Percentiles rank a stretch among this genome's conserved stretches.
Evolutionary conservation across 2,888 invertebrate genomes (phyloP).

Genomic region (Morpho achilles): DNA sequence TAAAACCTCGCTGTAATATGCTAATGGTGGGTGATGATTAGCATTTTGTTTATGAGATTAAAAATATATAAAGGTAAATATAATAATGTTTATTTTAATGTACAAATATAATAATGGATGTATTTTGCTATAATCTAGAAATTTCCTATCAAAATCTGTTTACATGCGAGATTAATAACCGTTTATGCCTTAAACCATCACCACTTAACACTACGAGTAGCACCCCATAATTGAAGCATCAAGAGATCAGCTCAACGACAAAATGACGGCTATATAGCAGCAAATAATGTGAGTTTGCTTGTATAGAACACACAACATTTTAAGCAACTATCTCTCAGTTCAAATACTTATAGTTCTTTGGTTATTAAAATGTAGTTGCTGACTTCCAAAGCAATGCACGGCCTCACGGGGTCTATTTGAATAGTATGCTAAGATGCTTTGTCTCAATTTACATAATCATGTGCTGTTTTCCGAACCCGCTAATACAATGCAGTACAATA

Average conservation of each 20-base stretch:
- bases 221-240: neutral
- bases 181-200: no score
- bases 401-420: slow-evolving; percentile 4
- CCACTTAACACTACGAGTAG: no score
- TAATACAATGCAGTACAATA: neutral
- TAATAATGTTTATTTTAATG: no score
- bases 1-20: no score
- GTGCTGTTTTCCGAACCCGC: slow-evolving; percentile 16
- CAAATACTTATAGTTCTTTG: neutral
- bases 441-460: slow-evolving; percentile 22
- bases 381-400: slow-evolving; percentile 9
- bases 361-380: neutral
- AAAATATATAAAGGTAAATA: no score
- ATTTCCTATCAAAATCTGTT: no score
- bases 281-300: neutral
- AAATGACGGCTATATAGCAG: neutral
- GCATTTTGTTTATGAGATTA: no score
- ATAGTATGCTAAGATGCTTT: slow-evolving; percentile 5
- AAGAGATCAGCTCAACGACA: neutral
- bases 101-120: no score
- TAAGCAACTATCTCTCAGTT: neutral
- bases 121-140: no score
- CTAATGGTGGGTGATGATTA: no score
- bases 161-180: no score
- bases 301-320: neutral